A percentile compares a stretch with the other conserved stretches of the same genome.
Evolutionary conservation across 2,888 invertebrate species (phyloP).

Genomic region (Miltochrista miniata): DNA sequence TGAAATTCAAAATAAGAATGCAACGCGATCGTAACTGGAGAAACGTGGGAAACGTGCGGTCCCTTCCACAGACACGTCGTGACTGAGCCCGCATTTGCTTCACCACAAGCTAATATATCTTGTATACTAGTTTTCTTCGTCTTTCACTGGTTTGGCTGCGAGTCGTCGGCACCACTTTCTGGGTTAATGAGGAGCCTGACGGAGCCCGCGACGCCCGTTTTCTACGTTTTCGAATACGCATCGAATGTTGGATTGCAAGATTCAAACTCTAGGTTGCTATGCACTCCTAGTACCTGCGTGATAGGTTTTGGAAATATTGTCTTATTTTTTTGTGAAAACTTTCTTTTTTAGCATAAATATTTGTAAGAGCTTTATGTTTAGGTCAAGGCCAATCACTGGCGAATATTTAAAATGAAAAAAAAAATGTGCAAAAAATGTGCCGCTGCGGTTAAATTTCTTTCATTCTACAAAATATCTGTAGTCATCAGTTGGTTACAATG

Average conservation of each 20-base stretch:
- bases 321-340: not conserved
- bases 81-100: slow-evolving; percentile 51
- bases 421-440: not conserved
- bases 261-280: slow-evolving; percentile 57
- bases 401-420: not conserved
- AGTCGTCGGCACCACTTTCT: slow-evolving; percentile 67
- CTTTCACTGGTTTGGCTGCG: slow-evolving; percentile 73
- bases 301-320: not conserved
- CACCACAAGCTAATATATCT: slow-evolving; percentile 71
- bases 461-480: not conserved
- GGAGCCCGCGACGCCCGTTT: slow-evolving; percentile 62
- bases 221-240: slow-evolving; percentile 77
- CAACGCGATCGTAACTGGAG: slow-evolving; percentile 36
- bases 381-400: slow-evolving; percentile 9
- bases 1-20: slow-evolving; percentile 39
- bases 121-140: slow-evolving; percentile 77
- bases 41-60: slow-evolving; percentile 44
- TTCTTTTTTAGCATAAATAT: not conserved
- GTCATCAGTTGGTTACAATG: not conserved
- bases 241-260: slow-evolving; percentile 46
- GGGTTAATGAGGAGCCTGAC: slow-evolving; percentile 79
- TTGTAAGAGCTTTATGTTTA: not conserved
- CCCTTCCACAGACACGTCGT: slow-evolving; percentile 48
- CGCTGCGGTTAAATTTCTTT: not conserved
- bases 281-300: slow-evolving; percentile 55